phyloP scores from a whole-genome alignment of 2,113 vertebrate genomes.

The Toxotes chatareus region DNA sequence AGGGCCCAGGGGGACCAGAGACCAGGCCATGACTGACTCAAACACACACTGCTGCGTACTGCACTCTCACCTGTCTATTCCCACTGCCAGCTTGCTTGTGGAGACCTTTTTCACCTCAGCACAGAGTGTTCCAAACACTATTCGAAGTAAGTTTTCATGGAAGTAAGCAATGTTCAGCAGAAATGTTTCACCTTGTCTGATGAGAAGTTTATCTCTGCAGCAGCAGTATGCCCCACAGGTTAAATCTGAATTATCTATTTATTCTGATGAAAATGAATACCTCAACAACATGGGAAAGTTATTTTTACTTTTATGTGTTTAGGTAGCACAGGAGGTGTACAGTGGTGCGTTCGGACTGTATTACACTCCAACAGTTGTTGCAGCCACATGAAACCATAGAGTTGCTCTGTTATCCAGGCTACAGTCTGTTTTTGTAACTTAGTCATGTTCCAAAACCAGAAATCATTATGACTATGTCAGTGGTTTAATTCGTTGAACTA shows the following conservation, averaged over 20 bases:
- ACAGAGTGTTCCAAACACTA: neutral
- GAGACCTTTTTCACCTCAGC: neutral
- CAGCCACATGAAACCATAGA: neutral
- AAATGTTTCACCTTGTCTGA: neutral
- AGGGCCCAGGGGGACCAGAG: neutral
- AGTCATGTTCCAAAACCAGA: neutral
- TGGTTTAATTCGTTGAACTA: neutral
- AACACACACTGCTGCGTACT: neutral
- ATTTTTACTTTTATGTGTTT: conserved; percentile 13
- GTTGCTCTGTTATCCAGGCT: neutral
- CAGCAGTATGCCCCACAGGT: neutral
- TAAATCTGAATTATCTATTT: neutral
- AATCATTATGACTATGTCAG: neutral
- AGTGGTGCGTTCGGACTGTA: neutral
- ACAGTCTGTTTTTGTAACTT: neutral
- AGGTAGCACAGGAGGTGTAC: neutral
- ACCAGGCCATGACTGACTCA: conserved; percentile 38
- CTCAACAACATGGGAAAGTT: conserved; percentile 1
- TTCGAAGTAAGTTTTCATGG: neutral
- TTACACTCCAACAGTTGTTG: neutral
- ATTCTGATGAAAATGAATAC: conserved; percentile 1
- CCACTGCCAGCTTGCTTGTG: neutral
- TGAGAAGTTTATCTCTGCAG: conserved; percentile 6
- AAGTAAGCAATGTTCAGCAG: neutral
- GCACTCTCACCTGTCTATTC: conserved; percentile 32